Conservation (phyloP, 2,888 invertebrate species). For the Metallyticus violacea region DNA sequence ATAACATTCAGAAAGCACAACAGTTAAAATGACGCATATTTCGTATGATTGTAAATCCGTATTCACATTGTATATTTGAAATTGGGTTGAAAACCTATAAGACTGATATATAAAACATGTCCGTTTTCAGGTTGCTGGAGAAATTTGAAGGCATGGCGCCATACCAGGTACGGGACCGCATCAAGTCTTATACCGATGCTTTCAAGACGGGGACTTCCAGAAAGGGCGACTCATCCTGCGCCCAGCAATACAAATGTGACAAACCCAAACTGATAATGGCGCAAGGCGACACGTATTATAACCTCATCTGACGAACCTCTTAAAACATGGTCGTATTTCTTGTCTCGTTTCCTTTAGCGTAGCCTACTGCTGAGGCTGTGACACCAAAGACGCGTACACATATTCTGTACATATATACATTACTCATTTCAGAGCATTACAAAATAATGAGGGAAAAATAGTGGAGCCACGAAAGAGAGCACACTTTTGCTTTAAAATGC, state of each 20-base stretch:
- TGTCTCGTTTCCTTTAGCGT: background rate
- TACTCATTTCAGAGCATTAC: too few species aligned
- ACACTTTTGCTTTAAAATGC: too few species aligned
- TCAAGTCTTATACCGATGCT: constrained; percentile 16
- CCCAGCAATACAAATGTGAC: constrained; percentile 10
- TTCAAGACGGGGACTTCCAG: constrained; percentile 7
- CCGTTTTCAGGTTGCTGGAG: constrained; percentile 14
- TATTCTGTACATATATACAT: too few species aligned
- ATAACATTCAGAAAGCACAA: too few species aligned
- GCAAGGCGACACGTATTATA: background rate
- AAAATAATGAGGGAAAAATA: too few species aligned
- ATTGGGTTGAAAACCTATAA: too few species aligned
- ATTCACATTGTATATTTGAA: too few species aligned
- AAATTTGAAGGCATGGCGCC: constrained; percentile 5
- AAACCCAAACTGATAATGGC: constrained; percentile 1
- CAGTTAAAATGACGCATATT: too few species aligned
- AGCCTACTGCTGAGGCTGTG: background rate
- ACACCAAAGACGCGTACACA: background rate
- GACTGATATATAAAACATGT: too few species aligned
- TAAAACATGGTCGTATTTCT: background rate
- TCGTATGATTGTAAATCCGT: too few species aligned
- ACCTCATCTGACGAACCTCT: background rate
- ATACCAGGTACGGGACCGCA: background rate
- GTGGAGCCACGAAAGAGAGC: too few species aligned
- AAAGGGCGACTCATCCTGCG: background rate